phyloP scores from a whole-genome alignment of 2,888 invertebrate genomes.

The Volucella bombylans region DNA sequence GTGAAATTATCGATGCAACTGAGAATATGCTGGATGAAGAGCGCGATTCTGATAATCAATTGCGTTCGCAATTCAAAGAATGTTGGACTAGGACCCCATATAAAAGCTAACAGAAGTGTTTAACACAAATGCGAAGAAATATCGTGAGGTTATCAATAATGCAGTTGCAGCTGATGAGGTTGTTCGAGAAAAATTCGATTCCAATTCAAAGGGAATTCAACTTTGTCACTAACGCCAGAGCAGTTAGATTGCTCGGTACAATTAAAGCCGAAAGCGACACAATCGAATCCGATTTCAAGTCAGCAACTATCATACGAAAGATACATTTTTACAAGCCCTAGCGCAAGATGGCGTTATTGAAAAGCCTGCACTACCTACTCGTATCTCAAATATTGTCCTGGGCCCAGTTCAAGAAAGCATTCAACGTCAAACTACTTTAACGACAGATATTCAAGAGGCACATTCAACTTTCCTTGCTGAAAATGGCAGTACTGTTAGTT shows the following conservation, averaged over 20 bases:
- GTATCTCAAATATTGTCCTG: constrained; percentile 89
- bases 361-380: constrained; percentile 89
- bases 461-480: constrained; percentile 83
- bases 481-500: constrained; percentile 85
- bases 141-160: constrained; percentile 95
- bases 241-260: too few relatives aligned
- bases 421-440: constrained; percentile 87
- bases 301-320: constrained; percentile 90
- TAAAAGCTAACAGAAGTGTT: constrained; percentile 94
- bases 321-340: too few relatives aligned
- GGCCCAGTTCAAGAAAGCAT: constrained; percentile 90
- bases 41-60: constrained; percentile 89
- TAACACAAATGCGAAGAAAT: constrained; percentile 94
- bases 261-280: constrained; percentile 94
- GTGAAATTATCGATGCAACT: constrained; percentile 96
- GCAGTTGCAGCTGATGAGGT: constrained; percentile 92
- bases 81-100: constrained; percentile 96
- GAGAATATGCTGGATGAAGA: constrained; percentile 95
- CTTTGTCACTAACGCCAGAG: constrained; percentile 89
- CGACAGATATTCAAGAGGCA: constrained; percentile 87
- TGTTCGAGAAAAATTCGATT: constrained; percentile 93
- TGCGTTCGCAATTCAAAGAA: constrained; percentile 90
- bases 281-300: constrained; percentile 93
- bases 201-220: constrained; percentile 88
- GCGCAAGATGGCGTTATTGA: too few relatives aligned